phyloP scores from a whole-genome alignment of 2,797 vertebrate species.

The Amblyraja radiata region DNA sequence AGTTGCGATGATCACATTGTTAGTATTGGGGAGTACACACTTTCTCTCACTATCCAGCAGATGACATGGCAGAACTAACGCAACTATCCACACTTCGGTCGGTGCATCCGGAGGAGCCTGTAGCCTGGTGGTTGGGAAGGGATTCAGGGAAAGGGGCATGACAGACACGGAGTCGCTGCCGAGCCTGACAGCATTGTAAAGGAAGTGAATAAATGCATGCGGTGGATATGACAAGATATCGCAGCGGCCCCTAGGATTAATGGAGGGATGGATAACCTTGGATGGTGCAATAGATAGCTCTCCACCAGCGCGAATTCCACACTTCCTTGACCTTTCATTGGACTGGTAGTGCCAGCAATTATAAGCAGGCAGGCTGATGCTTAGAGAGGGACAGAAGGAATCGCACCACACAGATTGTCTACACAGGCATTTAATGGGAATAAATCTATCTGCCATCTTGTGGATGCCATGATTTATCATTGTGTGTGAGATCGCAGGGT shows the following conservation, averaged over 20 bases:
- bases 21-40: no score
- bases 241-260: background rate
- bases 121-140: background rate
- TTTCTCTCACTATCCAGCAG: no score
- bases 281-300: background rate
- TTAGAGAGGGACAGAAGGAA: background rate
- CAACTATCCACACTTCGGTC: background rate
- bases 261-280: no score
- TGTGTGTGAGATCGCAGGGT: background rate
- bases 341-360: background rate
- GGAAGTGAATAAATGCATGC: background rate
- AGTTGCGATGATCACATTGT: accelerated
- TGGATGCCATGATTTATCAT: background rate
- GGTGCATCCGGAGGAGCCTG: background rate
- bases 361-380: no score
- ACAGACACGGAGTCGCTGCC: background rate
- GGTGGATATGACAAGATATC: background rate
- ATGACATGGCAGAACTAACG: no score
- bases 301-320: no score
- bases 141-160: background rate
- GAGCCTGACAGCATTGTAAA: background rate
- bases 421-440: no score
- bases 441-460: background rate
- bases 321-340: background rate
- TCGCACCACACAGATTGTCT: background rate